Evolutionary conservation across 1,140 invertebrate genomes (phyloP).

Genomic region (Heliconius congener): DNA sequence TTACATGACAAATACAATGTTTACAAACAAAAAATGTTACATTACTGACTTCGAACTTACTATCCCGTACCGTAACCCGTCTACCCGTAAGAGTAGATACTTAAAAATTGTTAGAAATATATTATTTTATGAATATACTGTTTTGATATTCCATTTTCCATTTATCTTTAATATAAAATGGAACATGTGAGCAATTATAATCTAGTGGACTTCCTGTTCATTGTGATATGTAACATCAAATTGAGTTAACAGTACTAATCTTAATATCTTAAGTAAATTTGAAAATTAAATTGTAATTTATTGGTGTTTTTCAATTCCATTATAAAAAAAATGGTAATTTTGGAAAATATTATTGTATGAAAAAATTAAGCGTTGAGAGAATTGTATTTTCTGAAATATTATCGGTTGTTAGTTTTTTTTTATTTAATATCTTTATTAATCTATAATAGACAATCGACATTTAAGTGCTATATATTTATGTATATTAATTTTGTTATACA

Average conservation of each 20-base stretch:
- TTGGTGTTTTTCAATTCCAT: slow-evolving; percentile 5
- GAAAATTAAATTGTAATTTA: neutral
- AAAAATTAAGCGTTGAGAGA: neutral
- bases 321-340: neutral
- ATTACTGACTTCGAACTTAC: neutral
- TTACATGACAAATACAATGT: neutral
- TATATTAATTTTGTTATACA: neutral
- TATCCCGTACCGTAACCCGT: too few species aligned
- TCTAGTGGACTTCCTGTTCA: slow-evolving; percentile 33
- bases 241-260: slow-evolving; percentile 17
- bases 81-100: neutral
- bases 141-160: too few species aligned
- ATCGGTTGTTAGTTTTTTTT: neutral
- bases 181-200: neutral
- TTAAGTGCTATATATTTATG: neutral
- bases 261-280: neutral
- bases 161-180: neutral
- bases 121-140: too few species aligned
- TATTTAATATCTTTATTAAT: neutral
- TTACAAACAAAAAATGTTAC: too few species aligned
- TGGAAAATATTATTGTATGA: neutral
- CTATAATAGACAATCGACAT: slow-evolving; percentile 6
- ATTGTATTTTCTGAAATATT: neutral
- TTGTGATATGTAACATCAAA: slow-evolving; percentile 27
- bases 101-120: neutral